A percentile compares a stretch with the other conserved stretches of the same genome.
Conservation (phyloP, 2,113 vertebrate species). For the Columba janthina region DNA sequence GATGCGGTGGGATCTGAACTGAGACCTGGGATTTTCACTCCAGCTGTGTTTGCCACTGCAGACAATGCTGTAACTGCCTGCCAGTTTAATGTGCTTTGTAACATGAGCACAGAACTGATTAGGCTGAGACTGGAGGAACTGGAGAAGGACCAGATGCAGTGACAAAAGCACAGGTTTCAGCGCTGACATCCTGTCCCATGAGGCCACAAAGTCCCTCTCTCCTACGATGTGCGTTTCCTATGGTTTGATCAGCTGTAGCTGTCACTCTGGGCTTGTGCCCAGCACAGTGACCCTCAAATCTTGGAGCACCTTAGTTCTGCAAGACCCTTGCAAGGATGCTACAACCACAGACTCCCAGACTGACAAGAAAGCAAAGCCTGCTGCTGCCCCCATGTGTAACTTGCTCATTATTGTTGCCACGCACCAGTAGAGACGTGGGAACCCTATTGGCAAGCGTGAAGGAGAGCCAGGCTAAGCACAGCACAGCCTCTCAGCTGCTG, state of each 20-base stretch:
- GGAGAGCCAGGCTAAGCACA: neutral
- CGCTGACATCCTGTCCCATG: neutral
- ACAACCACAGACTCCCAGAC: neutral
- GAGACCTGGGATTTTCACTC: neutral
- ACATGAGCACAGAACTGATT: neutral
- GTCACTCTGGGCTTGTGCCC: neutral
- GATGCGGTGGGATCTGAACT: neutral
- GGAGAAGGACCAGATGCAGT: neutral
- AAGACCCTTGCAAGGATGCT: neutral
- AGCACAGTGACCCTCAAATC: neutral
- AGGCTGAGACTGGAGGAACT: neutral
- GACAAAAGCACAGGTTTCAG: neutral
- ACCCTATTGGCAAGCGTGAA: neutral
- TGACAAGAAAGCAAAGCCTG: slow-evolving; percentile 5
- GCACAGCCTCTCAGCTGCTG: neutral
- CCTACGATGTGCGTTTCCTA: neutral
- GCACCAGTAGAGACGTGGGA: neutral
- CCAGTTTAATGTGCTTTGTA: neutral
- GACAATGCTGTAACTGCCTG: neutral
- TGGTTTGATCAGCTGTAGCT: neutral
- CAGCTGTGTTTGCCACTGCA: neutral
- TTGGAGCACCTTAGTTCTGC: neutral
- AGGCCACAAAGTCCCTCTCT: neutral
- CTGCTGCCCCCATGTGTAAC: slow-evolving; percentile 51
- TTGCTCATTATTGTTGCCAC: neutral